Evolutionary conservation across 2,113 vertebrate species (phyloP).

Genomic region (Scartelaos histophorus): DNA sequence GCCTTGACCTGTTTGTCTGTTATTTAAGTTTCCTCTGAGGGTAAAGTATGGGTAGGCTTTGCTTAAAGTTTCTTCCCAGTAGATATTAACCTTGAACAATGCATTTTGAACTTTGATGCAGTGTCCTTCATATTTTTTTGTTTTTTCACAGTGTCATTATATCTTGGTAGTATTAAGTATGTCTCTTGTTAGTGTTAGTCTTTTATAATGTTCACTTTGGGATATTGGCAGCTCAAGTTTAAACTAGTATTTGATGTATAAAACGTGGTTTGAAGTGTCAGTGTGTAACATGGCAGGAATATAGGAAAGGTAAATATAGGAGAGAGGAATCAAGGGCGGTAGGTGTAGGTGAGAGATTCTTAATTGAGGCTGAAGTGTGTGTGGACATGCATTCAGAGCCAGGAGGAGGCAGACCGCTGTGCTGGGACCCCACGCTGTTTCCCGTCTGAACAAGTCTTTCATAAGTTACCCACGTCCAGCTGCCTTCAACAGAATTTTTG

Average conservation of each 20-base stretch:
- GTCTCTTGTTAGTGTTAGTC: too few species aligned
- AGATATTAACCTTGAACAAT: too few species aligned
- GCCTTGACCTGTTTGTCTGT: too few species aligned
- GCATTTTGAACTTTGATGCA: too few species aligned
- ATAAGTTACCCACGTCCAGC: conserved; percentile 55
- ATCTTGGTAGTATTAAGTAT: too few species aligned
- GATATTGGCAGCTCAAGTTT: too few species aligned
- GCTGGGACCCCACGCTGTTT: conserved; percentile 45
- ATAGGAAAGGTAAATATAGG: conserved; percentile 5
- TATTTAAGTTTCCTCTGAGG: too few species aligned
- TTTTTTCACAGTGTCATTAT: too few species aligned
- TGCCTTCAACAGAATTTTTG: conserved; percentile 52
- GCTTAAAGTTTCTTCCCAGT: too few species aligned
- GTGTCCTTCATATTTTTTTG: too few species aligned
- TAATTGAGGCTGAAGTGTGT: conserved; percentile 34
- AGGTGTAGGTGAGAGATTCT: conserved; percentile 41
- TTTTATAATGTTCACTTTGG: too few species aligned
- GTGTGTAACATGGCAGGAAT: conserved; percentile 5
- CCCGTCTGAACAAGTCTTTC: conserved; percentile 61
- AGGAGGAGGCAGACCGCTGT: conserved; percentile 49
- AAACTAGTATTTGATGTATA: neutral
- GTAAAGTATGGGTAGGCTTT: too few species aligned
- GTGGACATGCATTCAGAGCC: conserved; percentile 44
- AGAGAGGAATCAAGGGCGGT: conserved; percentile 28
- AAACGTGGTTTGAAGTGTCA: conserved; percentile 17